Conservation (phyloP, 2,888 invertebrate genomes). For the Herminia tarsipennalis region DNA sequence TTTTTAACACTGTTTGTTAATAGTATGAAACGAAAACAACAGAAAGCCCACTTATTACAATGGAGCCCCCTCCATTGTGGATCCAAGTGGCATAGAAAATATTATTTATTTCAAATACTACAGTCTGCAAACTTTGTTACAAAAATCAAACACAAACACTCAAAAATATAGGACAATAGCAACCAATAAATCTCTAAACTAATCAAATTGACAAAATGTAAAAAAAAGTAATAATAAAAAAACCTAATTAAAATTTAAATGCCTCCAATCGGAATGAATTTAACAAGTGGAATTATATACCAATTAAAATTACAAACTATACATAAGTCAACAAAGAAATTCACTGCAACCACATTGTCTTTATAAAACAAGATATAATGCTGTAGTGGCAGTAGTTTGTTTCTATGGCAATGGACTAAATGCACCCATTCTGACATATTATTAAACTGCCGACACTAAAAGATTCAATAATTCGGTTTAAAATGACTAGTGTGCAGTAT, state of each 20-base stretch:
- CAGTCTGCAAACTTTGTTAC: slow-evolving; percentile 36
- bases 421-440: too few relatives aligned
- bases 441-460: too few relatives aligned
- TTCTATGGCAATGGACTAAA: too few relatives aligned
- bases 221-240: slow-evolving; percentile 21
- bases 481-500: too few relatives aligned
- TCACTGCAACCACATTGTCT: slow-evolving; percentile 42
- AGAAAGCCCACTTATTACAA: too few relatives aligned
- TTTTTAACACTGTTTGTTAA: too few relatives aligned
- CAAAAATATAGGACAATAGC: slow-evolving; percentile 41
- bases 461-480: too few relatives aligned
- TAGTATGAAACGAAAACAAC: too few relatives aligned
- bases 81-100: too few relatives aligned
- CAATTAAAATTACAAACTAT: slow-evolving; percentile 37
- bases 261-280: slow-evolving; percentile 66
- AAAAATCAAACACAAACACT: slow-evolving; percentile 38
- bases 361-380: slow-evolving; percentile 25
- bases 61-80: too few relatives aligned
- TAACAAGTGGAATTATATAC: slow-evolving; percentile 42
- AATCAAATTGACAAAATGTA: slow-evolving; percentile 43
- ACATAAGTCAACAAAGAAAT: slow-evolving; percentile 33
- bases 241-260: slow-evolving; percentile 55
- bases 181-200: slow-evolving; percentile 33
- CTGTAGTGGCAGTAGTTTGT: too few relatives aligned
- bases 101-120: neutral